Evolutionary conservation across 35 echinoderm and acorn worm species (phyloP).

Genomic region (Ophioderma brevispina): DNA sequence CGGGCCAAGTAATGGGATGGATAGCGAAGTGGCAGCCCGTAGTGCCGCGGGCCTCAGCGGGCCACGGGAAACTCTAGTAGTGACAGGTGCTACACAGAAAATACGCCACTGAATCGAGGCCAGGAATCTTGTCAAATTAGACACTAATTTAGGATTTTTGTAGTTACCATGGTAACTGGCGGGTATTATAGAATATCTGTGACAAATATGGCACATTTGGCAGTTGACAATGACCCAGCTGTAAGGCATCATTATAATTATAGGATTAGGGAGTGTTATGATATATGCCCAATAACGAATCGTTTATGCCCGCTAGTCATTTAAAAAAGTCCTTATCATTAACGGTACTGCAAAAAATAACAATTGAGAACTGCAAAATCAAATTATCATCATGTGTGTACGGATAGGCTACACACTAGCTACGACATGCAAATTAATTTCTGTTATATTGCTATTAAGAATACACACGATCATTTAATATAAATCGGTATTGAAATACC

Average conservation of each 20-base stretch:
- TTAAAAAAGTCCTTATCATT: too few species aligned
- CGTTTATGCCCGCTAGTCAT: not conserved
- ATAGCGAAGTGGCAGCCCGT: not conserved
- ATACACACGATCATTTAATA: too few species aligned
- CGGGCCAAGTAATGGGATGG: not conserved
- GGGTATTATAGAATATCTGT: not conserved
- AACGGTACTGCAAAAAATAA: too few species aligned
- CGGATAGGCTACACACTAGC: too few species aligned
- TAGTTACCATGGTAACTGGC: not conserved
- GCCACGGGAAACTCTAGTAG: not conserved
- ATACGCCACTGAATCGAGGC: not conserved
- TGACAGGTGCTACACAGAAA: not conserved
- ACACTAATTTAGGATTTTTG: conserved; percentile 8
- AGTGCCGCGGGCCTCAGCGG: not conserved
- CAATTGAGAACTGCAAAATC: too few species aligned
- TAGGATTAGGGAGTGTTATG: not conserved
- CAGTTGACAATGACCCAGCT: not conserved
- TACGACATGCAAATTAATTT: too few species aligned
- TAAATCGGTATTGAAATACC: too few species aligned
- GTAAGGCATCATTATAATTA: not conserved
- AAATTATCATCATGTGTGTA: too few species aligned
- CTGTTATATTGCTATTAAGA: too few species aligned
- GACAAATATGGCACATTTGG: not conserved
- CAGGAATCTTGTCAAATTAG: conserved; percentile 4
- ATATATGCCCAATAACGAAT: not conserved